These are phyloP conservation scores for Dinomys branickii DNA, from an alignment of 2,113 vertebrate genomes.

Conservation along the genomic window DNA sequence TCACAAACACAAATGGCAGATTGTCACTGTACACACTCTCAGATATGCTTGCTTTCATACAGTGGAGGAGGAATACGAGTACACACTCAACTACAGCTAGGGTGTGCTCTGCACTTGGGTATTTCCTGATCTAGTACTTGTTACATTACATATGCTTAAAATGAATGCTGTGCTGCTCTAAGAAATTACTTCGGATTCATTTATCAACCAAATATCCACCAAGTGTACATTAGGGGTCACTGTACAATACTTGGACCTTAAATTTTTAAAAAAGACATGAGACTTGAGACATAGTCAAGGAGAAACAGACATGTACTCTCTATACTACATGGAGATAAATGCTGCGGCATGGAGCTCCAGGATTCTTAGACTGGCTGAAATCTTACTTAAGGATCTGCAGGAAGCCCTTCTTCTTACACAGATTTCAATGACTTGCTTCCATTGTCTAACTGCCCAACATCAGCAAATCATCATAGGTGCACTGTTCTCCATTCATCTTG, in stretches of 20 bases:
- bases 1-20: slow-evolving; percentile 23
- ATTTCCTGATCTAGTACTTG: not conserved
- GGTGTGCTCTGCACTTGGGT: not conserved
- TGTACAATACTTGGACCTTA: not conserved
- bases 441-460: not conserved
- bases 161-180: not conserved
- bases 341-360: not conserved
- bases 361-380: not conserved
- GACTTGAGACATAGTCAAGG: not conserved
- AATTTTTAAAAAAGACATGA: not conserved
- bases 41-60: not conserved
- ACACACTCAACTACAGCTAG: not conserved
- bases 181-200: not conserved
- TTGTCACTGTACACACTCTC: not conserved
- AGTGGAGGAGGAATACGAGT: not conserved
- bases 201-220: not conserved
- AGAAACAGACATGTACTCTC: not conserved
- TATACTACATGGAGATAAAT: not conserved
- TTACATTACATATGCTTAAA: not conserved
- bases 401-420: not conserved
- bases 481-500: slow-evolving; percentile 61
- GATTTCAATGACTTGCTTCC: too few species aligned
- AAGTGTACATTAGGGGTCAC: not conserved
- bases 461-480: not conserved
- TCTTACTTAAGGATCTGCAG: not conserved